Percentiles rank a stretch among this genome's conserved stretches.
phyloP scores from a whole-genome alignment of 1,140 invertebrate species.

The Lepeophtheirus salmonis region DNA sequence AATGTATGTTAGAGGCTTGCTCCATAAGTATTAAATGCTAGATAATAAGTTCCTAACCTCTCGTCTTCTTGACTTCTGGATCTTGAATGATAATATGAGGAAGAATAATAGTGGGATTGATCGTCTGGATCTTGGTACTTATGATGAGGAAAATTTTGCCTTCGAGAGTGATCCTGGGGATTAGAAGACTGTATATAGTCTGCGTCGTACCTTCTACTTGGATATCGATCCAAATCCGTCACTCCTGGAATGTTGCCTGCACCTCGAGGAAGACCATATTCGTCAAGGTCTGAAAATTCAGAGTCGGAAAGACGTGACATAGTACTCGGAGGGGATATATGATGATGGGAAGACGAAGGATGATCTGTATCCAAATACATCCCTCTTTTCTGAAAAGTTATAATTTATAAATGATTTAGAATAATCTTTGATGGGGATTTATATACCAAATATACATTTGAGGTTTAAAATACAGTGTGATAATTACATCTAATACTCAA shows the following conservation, averaged over 20 bases:
- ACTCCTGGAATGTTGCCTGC: conserved; percentile 1
- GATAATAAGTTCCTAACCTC: neutral
- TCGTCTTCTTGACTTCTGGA: neutral
- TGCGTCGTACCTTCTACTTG: neutral
- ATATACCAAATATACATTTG: too few relatives aligned
- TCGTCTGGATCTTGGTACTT: neutral
- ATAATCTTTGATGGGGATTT: too few relatives aligned
- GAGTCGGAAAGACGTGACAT: conserved; percentile 58
- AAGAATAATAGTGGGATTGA: neutral
- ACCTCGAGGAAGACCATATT: conserved; percentile 37
- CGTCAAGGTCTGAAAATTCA: conserved; percentile 66
- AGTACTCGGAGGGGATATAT: conserved; percentile 70
- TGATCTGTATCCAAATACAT: conserved; percentile 30
- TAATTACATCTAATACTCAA: too few relatives aligned
- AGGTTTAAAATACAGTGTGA: too few relatives aligned
- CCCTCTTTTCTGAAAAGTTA: conserved; percentile 25
- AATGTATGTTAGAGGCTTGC: too few relatives aligned
- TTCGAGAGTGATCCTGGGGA: conserved; percentile 19
- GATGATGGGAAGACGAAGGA: conserved; percentile 45
- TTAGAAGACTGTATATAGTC: neutral
- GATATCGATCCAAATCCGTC: conserved; percentile 1
- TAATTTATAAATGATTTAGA: too few relatives aligned
- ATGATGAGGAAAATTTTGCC: conserved; percentile 13
- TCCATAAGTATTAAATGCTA: too few relatives aligned
- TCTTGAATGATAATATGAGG: neutral